Conservation (phyloP, 30 jellyfish, hydroid and myxozoan genomes). For the Aurelia sp. region DNA sequence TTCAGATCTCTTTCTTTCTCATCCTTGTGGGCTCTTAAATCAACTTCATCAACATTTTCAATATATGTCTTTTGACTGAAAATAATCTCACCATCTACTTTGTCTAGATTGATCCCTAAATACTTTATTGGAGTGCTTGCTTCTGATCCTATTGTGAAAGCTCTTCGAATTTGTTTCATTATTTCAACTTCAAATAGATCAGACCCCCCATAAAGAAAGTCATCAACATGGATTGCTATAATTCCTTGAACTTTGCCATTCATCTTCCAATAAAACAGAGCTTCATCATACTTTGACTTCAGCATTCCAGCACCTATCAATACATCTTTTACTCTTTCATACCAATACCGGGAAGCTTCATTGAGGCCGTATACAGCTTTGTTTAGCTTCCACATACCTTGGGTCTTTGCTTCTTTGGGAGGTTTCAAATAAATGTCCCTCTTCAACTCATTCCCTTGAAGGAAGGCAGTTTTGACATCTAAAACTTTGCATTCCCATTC, state of each 20-base stretch:
- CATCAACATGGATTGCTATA: conserved; percentile 14
- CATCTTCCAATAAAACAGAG: not conserved
- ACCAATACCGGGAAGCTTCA: conserved; percentile 23
- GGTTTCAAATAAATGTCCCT: conserved; percentile 41
- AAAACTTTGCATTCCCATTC: conserved; percentile 33
- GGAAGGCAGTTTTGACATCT: conserved; percentile 56
- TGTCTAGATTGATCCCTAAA: conserved; percentile 6
- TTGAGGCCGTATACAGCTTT: conserved; percentile 52
- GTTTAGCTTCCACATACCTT: conserved; percentile 45
- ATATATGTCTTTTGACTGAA: conserved; percentile 40
- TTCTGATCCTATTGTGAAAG: conserved; percentile 14
- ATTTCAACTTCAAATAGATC: conserved; percentile 23
- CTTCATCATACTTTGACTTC: conserved; percentile 46
- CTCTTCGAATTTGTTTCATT: not conserved
- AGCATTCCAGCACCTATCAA: conserved; percentile 32
- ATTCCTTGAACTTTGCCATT: conserved; percentile 4
- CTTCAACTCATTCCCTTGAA: conserved; percentile 46
- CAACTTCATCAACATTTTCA: conserved; percentile 12
- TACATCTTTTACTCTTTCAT: conserved; percentile 24
- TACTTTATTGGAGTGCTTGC: conserved; percentile 9
- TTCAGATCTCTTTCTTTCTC: conserved; percentile 26
- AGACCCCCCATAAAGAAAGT: conserved; percentile 24
- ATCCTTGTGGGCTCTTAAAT: conserved; percentile 35
- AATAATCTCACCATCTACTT: conserved; percentile 5
- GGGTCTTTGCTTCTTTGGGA: conserved; percentile 47